phyloP scores from a whole-genome alignment of 2,888 invertebrate species.

The Lasius fuliginosus region DNA sequence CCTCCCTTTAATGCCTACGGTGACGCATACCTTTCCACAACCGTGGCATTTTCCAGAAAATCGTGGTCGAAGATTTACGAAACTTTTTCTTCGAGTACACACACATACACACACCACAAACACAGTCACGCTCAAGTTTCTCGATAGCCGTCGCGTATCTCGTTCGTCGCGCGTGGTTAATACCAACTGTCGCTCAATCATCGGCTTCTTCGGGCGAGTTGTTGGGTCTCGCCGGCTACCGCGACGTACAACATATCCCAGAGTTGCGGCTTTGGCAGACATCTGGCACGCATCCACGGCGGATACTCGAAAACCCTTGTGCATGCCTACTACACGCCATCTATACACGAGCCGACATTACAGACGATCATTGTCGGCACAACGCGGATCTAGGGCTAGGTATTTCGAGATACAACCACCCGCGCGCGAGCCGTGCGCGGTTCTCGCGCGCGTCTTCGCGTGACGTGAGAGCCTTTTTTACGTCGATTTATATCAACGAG shows the following conservation, averaged over 20 bases:
- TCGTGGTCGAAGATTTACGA: slow-evolving; percentile 39
- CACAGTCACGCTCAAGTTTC: neutral
- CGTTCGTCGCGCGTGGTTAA: slow-evolving; percentile 64
- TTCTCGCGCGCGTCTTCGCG: slow-evolving; percentile 56
- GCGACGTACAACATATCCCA: slow-evolving; percentile 60
- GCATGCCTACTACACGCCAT: slow-evolving; percentile 56
- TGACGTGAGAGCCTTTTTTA: slow-evolving; percentile 54
- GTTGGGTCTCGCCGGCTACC: slow-evolving; percentile 64
- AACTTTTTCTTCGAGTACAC: slow-evolving; percentile 19
- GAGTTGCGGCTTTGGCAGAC: slow-evolving; percentile 74
- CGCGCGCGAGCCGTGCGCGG: slow-evolving; percentile 56
- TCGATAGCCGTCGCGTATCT: slow-evolving; percentile 46
- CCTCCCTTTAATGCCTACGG: slow-evolving; percentile 42
- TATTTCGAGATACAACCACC: slow-evolving; percentile 71
- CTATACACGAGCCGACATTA: slow-evolving; percentile 60
- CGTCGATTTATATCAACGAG: slow-evolving; percentile 47
- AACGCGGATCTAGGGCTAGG: slow-evolving; percentile 67
- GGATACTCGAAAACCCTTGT: slow-evolving; percentile 73
- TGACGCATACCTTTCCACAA: slow-evolving; percentile 43
- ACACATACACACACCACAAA: neutral
- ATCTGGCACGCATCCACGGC: slow-evolving; percentile 80
- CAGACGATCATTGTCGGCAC: slow-evolving; percentile 50
- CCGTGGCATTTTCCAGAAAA: slow-evolving; percentile 40
- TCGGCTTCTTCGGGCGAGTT: slow-evolving; percentile 64
- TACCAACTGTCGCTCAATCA: slow-evolving; percentile 73